phyloP scores from a whole-genome alignment of 2,797 vertebrate species.

The Brachyrhaphis roseni region DNA sequence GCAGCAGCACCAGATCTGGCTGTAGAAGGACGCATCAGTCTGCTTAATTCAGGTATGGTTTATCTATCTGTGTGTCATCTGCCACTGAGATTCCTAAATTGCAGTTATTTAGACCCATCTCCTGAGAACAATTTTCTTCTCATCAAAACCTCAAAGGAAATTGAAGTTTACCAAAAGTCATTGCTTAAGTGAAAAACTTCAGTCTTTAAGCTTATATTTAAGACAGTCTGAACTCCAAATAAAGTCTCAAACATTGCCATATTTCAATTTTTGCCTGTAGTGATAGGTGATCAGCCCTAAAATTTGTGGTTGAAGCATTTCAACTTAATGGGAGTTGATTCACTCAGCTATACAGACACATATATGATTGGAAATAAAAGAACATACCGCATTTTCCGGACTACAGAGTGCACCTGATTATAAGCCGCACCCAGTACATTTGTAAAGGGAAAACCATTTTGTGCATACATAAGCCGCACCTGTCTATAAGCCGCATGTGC shows the following conservation, averaged over 20 bases:
- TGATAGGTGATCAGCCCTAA: neutral
- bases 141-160: neutral
- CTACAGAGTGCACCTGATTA: too few relatives aligned
- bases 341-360: neutral
- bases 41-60: neutral
- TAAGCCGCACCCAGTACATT: too few relatives aligned
- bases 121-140: neutral
- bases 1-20: neutral
- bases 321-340: neutral
- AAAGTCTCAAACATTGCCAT: neutral
- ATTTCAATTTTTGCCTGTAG: neutral
- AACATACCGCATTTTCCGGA: too few relatives aligned
- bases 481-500: too few relatives aligned
- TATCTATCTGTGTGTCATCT: neutral
- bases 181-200: neutral
- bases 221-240: neutral
- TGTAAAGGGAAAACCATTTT: too few relatives aligned
- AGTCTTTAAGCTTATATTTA: neutral
- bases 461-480: too few relatives aligned
- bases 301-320: neutral
- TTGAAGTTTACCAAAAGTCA: neutral
- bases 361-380: slow-evolving; percentile 9
- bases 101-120: neutral
- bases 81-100: neutral
- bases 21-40: neutral